Conservation (phyloP, 1,140 invertebrate genomes). For the Phymastichus coffea region DNA sequence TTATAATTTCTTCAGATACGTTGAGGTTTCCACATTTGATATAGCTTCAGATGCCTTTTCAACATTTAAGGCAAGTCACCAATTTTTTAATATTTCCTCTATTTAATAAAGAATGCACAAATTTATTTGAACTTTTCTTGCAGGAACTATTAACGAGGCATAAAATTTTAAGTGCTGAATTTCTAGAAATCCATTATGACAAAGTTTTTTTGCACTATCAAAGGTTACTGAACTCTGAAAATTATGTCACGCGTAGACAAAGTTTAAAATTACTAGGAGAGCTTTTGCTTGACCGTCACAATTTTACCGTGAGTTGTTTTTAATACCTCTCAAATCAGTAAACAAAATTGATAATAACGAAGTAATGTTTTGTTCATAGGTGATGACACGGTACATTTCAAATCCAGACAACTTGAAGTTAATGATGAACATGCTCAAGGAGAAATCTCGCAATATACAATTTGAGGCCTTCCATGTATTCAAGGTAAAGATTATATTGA, state of each 20-base stretch:
- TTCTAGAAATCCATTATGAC: conserved; percentile 98
- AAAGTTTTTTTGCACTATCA: conserved; percentile 97
- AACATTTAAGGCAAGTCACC: conserved; percentile 88
- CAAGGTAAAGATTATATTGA: conserved; percentile 71
- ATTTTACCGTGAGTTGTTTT: conserved; percentile 84
- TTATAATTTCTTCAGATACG: conserved; percentile 99
- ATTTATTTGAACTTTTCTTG: conserved; percentile 32
- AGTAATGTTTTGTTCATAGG: conserved; percentile 55
- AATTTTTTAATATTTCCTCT: background rate
- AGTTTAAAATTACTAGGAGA: conserved; percentile 97
- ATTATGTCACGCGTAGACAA: conserved; percentile 97
- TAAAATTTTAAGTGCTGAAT: conserved; percentile 97
- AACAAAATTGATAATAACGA: background rate
- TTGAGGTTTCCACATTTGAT: conserved; percentile 99
- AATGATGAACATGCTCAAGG: conserved; percentile 99
- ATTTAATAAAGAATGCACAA: conserved; percentile 4
- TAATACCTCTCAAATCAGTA: background rate
- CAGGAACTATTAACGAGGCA: conserved; percentile 98
- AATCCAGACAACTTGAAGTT: conserved; percentile 99
- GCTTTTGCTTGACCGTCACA: conserved; percentile 95
- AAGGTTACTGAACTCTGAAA: conserved; percentile 95
- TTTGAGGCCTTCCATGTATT: conserved; percentile 99
- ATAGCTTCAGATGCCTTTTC: conserved; percentile 99
- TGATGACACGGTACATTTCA: conserved; percentile 98
- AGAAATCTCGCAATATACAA: conserved; percentile 98